Conservation (phyloP, 2,113 vertebrate genomes). For the Emydocephalus ijimae region DNA sequence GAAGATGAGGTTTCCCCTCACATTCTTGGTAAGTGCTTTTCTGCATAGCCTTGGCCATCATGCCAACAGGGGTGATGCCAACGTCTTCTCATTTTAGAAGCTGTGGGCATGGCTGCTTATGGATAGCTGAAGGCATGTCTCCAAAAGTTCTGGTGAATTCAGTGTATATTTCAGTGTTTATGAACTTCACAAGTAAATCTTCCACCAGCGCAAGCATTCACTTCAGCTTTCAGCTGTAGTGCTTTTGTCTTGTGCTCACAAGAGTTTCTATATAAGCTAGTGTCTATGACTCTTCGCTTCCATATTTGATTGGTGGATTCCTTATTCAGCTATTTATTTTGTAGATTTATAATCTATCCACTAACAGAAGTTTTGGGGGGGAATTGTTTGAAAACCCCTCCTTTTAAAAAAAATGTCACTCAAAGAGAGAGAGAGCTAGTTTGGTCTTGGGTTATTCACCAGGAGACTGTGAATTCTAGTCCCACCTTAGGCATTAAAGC, state of each 20-base stretch:
- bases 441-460: too few species aligned
- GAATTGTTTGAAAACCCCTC: neutral
- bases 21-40: constrained; percentile 93
- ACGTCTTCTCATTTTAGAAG: neutral
- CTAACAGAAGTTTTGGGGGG: neutral
- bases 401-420: neutral
- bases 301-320: neutral
- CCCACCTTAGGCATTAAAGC: neutral
- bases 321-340: neutral
- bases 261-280: neutral
- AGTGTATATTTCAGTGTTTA: neutral
- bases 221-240: neutral
- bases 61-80: neutral
- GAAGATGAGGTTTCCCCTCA: constrained; percentile 97
- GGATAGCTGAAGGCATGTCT: neutral
- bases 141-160: neutral
- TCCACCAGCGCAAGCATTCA: neutral
- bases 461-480: too few species aligned
- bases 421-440: neutral
- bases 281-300: neutral
- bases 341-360: neutral
- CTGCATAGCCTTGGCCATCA: constrained; percentile 27
- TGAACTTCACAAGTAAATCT: neutral
- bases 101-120: neutral
- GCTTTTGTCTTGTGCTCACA: neutral